These are phyloP conservation scores for Sandelia bainsii DNA, from an alignment of 2,797 vertebrate genomes.

Conservation along the genomic window DNA sequence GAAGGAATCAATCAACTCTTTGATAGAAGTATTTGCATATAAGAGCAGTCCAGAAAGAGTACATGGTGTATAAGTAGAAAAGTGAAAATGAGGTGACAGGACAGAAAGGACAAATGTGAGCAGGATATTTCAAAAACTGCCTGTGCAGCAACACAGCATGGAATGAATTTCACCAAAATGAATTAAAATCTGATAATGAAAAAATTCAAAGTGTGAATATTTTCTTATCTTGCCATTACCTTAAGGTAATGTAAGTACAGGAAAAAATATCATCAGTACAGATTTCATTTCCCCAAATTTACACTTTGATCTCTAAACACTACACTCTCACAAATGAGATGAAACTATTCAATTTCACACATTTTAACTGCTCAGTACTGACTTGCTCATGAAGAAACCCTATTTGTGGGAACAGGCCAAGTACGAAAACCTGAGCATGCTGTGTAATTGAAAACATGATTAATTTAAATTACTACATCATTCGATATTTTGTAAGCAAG, in stretches of 20 bases:
- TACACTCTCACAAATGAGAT: constrained; percentile 71
- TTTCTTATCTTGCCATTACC: constrained; percentile 61
- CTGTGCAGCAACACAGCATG: constrained; percentile 42
- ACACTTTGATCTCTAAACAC: constrained; percentile 79
- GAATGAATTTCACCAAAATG: constrained; percentile 52
- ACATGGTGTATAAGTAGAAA: constrained; percentile 4
- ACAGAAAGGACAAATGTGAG: constrained; percentile 24
- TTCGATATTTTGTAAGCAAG: constrained; percentile 62
- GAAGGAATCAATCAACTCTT: constrained; percentile 19
- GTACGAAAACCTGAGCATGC: constrained; percentile 53
- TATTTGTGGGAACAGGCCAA: constrained; percentile 66
- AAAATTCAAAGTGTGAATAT: constrained; percentile 46
- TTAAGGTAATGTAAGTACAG: constrained; percentile 60
- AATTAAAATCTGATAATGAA: constrained; percentile 67
- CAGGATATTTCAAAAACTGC: constrained; percentile 48
- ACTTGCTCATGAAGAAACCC: constrained; percentile 74
- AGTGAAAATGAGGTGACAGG: constrained; percentile 32
- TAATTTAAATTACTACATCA: constrained; percentile 62
- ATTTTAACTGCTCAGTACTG: constrained; percentile 70
- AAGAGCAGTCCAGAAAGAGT: constrained; percentile 19
- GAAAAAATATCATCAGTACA: constrained; percentile 34
- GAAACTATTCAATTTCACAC: constrained; percentile 85
- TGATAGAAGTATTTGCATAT: constrained; percentile 17
- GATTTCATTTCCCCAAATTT: constrained; percentile 70
- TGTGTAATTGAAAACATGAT: constrained; percentile 71